Conservation (phyloP, 2,888 invertebrate species). For the Microctonus brassicae region DNA sequence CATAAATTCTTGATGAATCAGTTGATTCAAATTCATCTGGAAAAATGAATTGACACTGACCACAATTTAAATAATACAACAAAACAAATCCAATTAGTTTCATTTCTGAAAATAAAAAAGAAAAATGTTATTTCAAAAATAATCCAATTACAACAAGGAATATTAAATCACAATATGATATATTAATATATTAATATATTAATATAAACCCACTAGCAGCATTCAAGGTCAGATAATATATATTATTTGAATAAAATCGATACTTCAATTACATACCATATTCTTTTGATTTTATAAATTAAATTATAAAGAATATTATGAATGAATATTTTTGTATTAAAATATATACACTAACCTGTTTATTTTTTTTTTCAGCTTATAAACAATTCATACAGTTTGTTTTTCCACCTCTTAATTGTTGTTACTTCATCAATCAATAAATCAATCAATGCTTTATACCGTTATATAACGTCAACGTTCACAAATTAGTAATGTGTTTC, state of each 20-base stretch:
- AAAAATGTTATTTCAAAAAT: background rate
- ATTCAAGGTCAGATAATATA: too few relatives aligned
- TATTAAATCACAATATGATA: too few relatives aligned
- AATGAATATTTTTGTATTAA: too few relatives aligned
- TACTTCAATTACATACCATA: too few relatives aligned
- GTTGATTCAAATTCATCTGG: slow-evolving; percentile 24
- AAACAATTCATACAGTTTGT: background rate
- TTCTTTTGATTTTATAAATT: too few relatives aligned
- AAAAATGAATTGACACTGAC: slow-evolving; percentile 23
- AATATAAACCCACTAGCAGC: too few relatives aligned
- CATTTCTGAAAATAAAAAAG: slow-evolving; percentile 8
- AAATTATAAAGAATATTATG: too few relatives aligned
- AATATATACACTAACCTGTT: too few relatives aligned
- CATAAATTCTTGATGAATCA: background rate
- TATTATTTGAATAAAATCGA: too few relatives aligned
- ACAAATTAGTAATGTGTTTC: background rate
- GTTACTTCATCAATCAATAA: background rate
- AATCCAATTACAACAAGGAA: too few relatives aligned
- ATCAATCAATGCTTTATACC: background rate
- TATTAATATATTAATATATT: too few relatives aligned
- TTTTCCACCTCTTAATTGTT: background rate
- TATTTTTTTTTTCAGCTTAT: too few relatives aligned
- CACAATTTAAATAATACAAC: background rate
- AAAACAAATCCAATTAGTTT: slow-evolving; percentile 1
- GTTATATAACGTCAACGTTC: background rate